Evolutionary conservation across 2,888 invertebrate genomes (phyloP).

Genomic region (Agrochola litura): DNA sequence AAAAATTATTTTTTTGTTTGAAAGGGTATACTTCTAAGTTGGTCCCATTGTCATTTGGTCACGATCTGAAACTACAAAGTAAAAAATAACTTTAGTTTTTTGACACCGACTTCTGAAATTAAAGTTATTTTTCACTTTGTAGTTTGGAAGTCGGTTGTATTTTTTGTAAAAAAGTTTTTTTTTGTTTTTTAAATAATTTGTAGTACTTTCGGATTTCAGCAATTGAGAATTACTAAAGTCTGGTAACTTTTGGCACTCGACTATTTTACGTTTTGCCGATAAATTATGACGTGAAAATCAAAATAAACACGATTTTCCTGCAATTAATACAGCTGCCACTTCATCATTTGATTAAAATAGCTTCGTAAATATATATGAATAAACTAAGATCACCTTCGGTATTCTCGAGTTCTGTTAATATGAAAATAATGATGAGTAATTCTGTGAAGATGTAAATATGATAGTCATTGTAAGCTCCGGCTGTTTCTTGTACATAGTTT

Average conservation of each 20-base stretch:
- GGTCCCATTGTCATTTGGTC: no score
- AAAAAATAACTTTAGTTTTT: no score
- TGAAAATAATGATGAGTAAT: conserved; percentile 60
- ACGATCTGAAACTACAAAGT: no score
- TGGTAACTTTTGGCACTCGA: conserved; percentile 45
- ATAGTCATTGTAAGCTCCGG: conserved; percentile 54
- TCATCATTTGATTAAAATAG: conserved; percentile 46
- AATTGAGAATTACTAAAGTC: conserved; percentile 12
- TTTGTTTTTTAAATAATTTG: no score
- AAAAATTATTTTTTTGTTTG: no score
- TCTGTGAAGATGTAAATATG: conserved; percentile 53
- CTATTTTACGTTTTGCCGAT: conserved; percentile 11
- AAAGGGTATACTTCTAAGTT: no score
- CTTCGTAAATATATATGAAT: conserved; percentile 34
- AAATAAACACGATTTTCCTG: conserved; percentile 46
- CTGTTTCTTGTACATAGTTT: conserved; percentile 49
- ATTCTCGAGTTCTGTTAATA: conserved; percentile 34
- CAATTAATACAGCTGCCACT: conserved; percentile 53
- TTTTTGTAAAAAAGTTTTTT: no score
- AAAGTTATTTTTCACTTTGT: no score
- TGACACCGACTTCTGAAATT: no score
- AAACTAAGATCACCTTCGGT: conserved; percentile 30
- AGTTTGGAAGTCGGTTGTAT: no score
- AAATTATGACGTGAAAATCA: conserved; percentile 36
- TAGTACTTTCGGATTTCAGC: background rate